These are phyloP conservation scores for Apodemus sylvaticus DNA, from an alignment of 2,113 vertebrate genomes.

Conservation along the genomic window DNA sequence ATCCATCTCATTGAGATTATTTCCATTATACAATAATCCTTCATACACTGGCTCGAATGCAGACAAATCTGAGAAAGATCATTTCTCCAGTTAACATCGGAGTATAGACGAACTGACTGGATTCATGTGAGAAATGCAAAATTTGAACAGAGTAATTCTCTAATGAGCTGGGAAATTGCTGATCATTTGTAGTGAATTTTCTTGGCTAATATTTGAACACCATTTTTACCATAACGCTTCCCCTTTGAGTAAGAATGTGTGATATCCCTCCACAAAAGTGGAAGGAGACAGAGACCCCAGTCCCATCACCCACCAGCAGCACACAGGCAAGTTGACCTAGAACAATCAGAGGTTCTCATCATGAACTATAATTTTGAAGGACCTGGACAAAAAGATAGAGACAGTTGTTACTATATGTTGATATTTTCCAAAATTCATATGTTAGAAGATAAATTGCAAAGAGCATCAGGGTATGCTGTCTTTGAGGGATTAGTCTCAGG, in stretches of 20 bases:
- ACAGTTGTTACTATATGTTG: neutral
- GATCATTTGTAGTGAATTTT: neutral
- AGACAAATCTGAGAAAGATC: neutral
- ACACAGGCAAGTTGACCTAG: neutral
- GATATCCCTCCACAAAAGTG: neutral
- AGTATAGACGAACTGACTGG: neutral
- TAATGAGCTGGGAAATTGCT: slow-evolving; percentile 2
- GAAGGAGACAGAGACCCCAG: neutral
- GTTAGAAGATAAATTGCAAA: neutral
- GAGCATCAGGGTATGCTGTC: too few species aligned
- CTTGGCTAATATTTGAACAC: neutral
- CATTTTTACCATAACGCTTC: neutral
- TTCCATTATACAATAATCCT: neutral
- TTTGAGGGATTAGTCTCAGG: neutral
- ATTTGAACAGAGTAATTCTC: neutral
- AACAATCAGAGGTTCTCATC: neutral
- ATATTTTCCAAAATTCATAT: neutral
- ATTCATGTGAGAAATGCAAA: neutral
- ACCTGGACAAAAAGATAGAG: neutral
- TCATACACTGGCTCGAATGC: neutral
- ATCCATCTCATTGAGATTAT: neutral
- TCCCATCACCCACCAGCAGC: neutral
- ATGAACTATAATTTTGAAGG: neutral
- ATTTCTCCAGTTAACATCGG: neutral
- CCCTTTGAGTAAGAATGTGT: neutral